Evolutionary conservation across 2,113 vertebrate species (phyloP).

Genomic region (Rhinoptilus africanus): DNA sequence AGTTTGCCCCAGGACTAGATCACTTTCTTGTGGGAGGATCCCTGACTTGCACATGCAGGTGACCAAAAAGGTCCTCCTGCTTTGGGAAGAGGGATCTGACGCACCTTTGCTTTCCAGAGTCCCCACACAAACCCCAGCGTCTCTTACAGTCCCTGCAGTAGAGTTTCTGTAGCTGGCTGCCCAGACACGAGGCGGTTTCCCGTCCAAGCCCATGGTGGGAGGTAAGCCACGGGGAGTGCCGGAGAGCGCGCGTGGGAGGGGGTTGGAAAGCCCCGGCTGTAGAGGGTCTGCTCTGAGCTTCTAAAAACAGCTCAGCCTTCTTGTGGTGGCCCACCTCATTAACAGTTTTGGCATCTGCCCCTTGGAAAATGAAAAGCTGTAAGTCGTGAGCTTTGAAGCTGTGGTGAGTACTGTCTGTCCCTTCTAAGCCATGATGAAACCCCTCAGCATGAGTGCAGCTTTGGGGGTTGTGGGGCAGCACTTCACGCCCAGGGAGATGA

Average conservation of each 20-base stretch:
- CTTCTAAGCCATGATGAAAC: background rate
- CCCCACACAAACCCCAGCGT: background rate
- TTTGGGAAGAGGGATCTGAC: background rate
- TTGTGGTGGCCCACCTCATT: background rate
- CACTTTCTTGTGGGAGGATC: background rate
- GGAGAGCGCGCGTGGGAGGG: accelerated
- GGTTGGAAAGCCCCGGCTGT: background rate
- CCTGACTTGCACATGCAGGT: background rate
- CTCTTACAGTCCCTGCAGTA: background rate
- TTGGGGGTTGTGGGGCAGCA: background rate
- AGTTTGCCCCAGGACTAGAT: background rate
- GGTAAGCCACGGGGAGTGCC: background rate
- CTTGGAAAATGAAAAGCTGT: background rate
- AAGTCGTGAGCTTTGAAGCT: background rate
- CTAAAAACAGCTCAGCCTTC: background rate
- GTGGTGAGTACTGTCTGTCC: background rate
- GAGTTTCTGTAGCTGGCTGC: background rate
- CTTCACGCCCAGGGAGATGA: background rate
- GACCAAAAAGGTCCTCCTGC: background rate
- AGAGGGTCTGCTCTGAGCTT: background rate
- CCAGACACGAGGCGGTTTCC: background rate
- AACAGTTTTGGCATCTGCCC: background rate
- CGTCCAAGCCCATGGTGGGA: accelerated
- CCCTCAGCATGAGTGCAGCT: accelerated
- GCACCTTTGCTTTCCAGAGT: background rate